Evolutionary conservation across 2,113 vertebrate species (phyloP).

Genomic region (Hydropotes inermis): DNA sequence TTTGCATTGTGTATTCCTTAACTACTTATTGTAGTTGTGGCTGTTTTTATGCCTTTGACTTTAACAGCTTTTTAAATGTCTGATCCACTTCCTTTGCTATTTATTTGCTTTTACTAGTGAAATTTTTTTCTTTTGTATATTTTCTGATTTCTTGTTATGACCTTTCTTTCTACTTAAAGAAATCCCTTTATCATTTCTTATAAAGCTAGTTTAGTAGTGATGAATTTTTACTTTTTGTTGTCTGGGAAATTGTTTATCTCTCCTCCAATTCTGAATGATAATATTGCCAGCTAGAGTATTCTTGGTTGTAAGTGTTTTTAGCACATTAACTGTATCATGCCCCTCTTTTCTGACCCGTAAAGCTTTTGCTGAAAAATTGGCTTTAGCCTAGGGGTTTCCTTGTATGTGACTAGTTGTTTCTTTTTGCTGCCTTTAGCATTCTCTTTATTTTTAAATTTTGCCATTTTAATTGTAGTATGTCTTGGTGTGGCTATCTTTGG

Average conservation of each 20-base stretch:
- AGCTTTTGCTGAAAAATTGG: not conserved
- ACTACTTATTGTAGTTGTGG: not conserved
- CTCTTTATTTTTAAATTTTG: not conserved
- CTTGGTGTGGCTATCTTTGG: not conserved
- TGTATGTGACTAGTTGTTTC: not conserved
- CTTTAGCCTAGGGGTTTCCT: not conserved
- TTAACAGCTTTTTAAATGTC: not conserved
- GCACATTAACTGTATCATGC: not conserved
- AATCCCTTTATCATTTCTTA: not conserved
- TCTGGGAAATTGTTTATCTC: not conserved
- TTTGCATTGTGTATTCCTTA: not conserved
- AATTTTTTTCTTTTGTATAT: not conserved
- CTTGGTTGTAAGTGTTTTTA: not conserved
- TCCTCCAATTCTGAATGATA: not conserved
- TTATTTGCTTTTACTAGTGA: not conserved
- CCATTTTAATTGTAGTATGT: not conserved
- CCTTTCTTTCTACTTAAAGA: not conserved
- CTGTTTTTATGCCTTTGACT: not conserved
- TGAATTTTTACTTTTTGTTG: not conserved
- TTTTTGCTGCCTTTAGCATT: not conserved
- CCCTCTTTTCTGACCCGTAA: not conserved
- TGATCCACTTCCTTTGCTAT: not conserved
- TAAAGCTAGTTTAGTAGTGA: not conserved
- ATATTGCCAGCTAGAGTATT: not conserved
- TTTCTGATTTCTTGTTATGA: not conserved